Percentiles rank a stretch among this genome's conserved stretches.
phyloP scores from a whole-genome alignment of 2,113 vertebrate genomes.

The Centropus unirufus region DNA sequence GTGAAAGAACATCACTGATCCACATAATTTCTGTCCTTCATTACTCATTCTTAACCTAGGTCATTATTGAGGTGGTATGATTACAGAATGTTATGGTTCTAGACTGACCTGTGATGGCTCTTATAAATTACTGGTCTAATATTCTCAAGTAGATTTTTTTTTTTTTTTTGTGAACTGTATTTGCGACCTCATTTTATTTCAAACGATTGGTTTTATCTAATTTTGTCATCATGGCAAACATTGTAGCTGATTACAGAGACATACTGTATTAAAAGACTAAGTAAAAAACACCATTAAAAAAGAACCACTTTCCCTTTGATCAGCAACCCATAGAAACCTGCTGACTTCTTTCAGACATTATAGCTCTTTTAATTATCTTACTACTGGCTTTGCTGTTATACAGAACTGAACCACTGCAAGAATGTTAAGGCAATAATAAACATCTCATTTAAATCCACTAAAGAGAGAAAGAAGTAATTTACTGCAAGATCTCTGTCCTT shows the following conservation, averaged over 20 bases:
- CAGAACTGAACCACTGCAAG: slow-evolving; percentile 57
- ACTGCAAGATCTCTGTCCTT: slow-evolving; percentile 42
- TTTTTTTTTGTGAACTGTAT: background rate
- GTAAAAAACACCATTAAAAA: slow-evolving; percentile 47
- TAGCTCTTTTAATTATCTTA: slow-evolving; percentile 78
- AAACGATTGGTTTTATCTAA: background rate
- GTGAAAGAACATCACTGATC: background rate
- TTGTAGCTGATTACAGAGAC: slow-evolving; percentile 37
- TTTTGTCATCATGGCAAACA: slow-evolving; percentile 18
- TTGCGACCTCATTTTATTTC: slow-evolving; percentile 15
- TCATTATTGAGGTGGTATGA: background rate
- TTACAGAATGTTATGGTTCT: background rate
- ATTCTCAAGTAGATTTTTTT: background rate
- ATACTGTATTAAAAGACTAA: slow-evolving; percentile 28
- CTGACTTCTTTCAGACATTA: slow-evolving; percentile 68
- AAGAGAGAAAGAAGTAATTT: slow-evolving; percentile 57
- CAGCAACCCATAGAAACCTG: slow-evolving; percentile 67
- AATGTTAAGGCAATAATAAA: slow-evolving; percentile 63
- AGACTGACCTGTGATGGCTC: background rate
- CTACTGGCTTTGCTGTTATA: slow-evolving; percentile 63
- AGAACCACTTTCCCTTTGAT: slow-evolving; percentile 63
- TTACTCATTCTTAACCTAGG: background rate
- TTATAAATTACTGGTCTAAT: background rate
- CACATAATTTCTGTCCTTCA: background rate
- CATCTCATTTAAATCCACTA: slow-evolving; percentile 59